Conservation (phyloP, 2,113 vertebrate species). For the Catharus bicknelli region DNA sequence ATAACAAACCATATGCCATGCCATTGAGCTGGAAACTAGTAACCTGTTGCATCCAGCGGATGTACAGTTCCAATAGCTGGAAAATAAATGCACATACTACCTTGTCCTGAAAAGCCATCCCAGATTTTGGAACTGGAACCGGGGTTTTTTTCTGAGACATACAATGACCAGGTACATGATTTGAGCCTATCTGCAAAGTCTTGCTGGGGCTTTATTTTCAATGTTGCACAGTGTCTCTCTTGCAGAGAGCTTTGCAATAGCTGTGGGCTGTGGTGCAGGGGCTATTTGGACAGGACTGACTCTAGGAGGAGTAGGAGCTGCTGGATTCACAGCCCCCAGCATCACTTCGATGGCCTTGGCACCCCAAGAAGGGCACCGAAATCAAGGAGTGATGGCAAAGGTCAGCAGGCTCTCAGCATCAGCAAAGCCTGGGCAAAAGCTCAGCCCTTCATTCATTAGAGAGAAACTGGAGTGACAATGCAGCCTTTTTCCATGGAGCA, state of each 20-base stretch:
- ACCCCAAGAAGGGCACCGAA: background rate
- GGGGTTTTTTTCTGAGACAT: background rate
- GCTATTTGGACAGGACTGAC: background rate
- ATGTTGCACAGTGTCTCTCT: fast-evolving
- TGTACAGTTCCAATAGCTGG: background rate
- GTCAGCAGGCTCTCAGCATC: slow-evolving; percentile 38
- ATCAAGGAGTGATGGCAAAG: background rate
- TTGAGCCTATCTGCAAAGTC: fast-evolving
- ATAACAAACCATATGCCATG: background rate
- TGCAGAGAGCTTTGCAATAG: background rate
- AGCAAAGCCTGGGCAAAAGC: background rate
- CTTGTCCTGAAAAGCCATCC: background rate
- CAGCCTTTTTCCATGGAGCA: background rate
- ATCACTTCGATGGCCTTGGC: background rate
- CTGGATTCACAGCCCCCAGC: background rate
- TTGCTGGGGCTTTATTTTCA: background rate
- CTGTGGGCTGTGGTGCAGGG: fast-evolving
- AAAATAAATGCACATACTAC: background rate
- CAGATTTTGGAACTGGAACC: background rate
- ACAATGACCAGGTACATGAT: fast-evolving
- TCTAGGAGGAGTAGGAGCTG: background rate
- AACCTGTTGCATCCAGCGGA: background rate
- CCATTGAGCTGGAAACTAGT: background rate
- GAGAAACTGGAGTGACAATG: background rate
- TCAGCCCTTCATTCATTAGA: slow-evolving; percentile 22